Evolutionary conservation across 2,113 vertebrate species (phyloP), one percentile per base, ranked within the genome.

Genomic region (Thunnus thynnus): DNA sequence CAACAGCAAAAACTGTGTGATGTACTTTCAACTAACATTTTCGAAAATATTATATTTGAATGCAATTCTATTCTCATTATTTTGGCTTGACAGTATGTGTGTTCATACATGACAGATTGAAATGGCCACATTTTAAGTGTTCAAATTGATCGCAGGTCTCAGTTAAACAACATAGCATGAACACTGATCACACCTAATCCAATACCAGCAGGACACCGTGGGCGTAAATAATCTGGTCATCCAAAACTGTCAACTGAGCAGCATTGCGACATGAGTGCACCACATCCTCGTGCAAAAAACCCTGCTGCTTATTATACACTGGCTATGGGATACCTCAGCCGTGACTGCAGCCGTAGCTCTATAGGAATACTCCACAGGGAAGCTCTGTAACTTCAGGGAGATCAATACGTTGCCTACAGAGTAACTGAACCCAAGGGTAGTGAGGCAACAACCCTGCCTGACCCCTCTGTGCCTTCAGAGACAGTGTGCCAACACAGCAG

Each of bases 401-500:
- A 96, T 96, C 95, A 56, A 96, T 96, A 93, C 61, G n/a, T 13
- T 52, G 51, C 77, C 80, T 65, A 76, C 89, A 56, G 36, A 83
- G 89, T 78, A 66, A 93, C 87, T 86, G 61, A 86, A 86, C 91
- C 88, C 85, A 76, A 51, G 55, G 48, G 84, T 61, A 80, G 71
- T 8, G 63, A 84, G 84, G 84, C 64, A 74, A 80, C 78, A 88
- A 50, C 63, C 69, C 52, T 7, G 51, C 51, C 71, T 71, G 80
- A 81, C 86, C 89, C 76, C 58, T 72, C 75, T 74, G 81, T 32
- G 79, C 62, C 76, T 85, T 83, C 48, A 51, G 73, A 88, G 83
- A 89, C 86, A 27, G 41, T 41, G 81, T 81, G 77, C 81, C 90
- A 83, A 73, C 77, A 74, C 71, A 75, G 80, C 84, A 83, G 80